Conservation (phyloP, 2,888 invertebrate species). For the Diogma glabrata region DNA sequence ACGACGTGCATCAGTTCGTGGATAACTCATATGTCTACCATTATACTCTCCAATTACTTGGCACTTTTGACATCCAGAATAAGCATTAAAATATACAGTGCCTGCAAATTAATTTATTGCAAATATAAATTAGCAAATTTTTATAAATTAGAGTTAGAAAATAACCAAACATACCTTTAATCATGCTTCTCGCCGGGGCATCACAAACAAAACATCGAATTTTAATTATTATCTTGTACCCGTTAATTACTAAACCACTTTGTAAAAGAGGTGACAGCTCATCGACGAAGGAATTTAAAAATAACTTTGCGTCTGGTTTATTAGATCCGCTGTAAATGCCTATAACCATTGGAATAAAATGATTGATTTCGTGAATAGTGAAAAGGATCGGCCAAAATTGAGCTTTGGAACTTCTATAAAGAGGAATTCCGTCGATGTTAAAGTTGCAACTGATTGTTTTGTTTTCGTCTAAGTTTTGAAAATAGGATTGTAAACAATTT, state of each 20-base stretch:
- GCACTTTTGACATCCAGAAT: background rate
- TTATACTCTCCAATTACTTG: background rate
- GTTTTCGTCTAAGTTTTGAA: background rate
- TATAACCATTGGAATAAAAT: background rate
- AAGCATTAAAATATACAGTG: background rate
- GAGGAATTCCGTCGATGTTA: too few relatives aligned
- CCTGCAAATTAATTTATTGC: slow-evolving; percentile 1
- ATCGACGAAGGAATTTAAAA: background rate
- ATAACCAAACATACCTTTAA: background rate
- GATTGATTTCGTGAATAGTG: background rate
- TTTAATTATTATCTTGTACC: background rate
- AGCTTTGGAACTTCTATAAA: slow-evolving; percentile 3
- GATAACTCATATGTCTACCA: background rate
- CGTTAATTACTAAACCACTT: background rate
- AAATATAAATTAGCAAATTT: background rate
- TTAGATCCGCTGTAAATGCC: slow-evolving; percentile 3
- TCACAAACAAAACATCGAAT: background rate
- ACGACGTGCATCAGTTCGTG: background rate
- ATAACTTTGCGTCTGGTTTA: background rate
- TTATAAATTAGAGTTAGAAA: background rate
- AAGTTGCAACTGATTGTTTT: background rate
- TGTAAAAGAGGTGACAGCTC: background rate
- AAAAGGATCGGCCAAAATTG: background rate
- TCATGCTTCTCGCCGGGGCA: background rate
- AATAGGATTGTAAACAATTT: background rate